These are phyloP conservation scores for Platorchestia sp. DNA, from an alignment of 1,140 invertebrate species.

Conservation along the genomic window DNA sequence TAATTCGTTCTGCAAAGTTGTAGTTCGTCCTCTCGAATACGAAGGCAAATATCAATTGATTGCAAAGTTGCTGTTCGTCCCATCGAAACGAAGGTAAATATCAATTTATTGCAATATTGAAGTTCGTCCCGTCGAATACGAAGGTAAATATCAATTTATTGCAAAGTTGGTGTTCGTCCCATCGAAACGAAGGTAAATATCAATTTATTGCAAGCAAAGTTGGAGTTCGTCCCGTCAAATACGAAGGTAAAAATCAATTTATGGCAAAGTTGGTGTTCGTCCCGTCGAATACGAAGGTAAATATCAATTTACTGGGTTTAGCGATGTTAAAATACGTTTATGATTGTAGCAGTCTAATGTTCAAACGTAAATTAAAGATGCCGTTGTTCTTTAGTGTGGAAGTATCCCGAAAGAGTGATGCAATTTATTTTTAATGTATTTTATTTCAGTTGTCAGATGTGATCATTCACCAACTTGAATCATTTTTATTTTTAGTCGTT, in stretches of 20 bases:
- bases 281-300: neutral
- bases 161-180: neutral
- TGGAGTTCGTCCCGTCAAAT: neutral
- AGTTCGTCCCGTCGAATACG: neutral
- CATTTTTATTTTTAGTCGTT: too few species aligned
- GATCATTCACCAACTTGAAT: too few species aligned
- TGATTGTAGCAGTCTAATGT: too few species aligned
- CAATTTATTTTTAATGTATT: too few species aligned
- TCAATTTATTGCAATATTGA: neutral
- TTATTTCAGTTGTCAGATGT: too few species aligned
- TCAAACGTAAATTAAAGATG: too few species aligned
- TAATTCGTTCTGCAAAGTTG: neutral
- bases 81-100: neutral
- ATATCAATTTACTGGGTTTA: neutral
- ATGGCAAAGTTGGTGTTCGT: neutral
- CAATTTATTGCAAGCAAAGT: neutral
- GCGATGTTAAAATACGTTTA: too few species aligned
- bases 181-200: neutral
- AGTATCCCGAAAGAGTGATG: too few species aligned
- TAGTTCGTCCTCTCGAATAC: neutral
- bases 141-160: too few species aligned
- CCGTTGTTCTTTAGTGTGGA: too few species aligned
- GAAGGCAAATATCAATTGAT: too few species aligned
- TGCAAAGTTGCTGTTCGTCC: neutral
- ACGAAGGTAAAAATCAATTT: too few species aligned